phyloP scores from a whole-genome alignment of 1,140 invertebrate species.

The Limonius californicus region DNA sequence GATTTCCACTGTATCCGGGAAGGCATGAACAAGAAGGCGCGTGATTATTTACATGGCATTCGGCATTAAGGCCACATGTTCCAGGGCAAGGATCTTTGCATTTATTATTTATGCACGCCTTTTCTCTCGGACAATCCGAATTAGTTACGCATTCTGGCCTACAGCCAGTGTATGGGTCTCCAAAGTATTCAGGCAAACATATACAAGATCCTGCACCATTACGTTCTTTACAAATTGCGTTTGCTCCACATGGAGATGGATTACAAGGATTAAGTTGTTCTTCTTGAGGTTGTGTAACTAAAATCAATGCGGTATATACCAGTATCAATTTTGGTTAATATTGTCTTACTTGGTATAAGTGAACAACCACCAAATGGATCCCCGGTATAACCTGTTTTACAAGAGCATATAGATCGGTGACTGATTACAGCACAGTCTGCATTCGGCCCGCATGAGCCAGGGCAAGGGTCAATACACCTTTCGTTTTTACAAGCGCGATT shows the following conservation, averaged over 20 bases:
- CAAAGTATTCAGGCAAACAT: conserved; percentile 67
- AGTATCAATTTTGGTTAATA: background rate
- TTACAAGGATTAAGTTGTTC: conserved; percentile 56
- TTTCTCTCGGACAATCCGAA: conserved; percentile 63
- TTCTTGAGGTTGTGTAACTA: conserved; percentile 37
- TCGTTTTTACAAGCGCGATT: conserved; percentile 73
- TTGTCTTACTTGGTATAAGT: conserved; percentile 48
- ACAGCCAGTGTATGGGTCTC: conserved; percentile 71
- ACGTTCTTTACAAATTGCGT: conserved; percentile 73
- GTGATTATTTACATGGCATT: conserved; percentile 71
- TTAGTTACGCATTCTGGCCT: conserved; percentile 70
- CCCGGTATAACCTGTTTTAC: conserved; percentile 67
- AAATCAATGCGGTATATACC: conserved; percentile 19
- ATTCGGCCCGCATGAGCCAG: conserved; percentile 69
- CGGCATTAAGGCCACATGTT: conserved; percentile 68
- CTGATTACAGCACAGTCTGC: conserved; percentile 71
- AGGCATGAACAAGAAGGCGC: conserved; percentile 70
- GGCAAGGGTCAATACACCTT: conserved; percentile 76
- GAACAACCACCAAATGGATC: conserved; percentile 55
- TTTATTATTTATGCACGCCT: conserved; percentile 65
- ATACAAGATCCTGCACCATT: conserved; percentile 71
- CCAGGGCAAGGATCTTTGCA: conserved; percentile 69
- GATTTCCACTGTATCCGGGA: conserved; percentile 67
- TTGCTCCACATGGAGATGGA: conserved; percentile 74
- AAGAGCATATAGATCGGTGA: conserved; percentile 69